A percentile compares a stretch with the other conserved stretches of the same genome.
These are phyloP conservation scores for Pseudoips prasinana DNA, from an alignment of 2,888 invertebrate genomes.

Conservation along the genomic window DNA sequence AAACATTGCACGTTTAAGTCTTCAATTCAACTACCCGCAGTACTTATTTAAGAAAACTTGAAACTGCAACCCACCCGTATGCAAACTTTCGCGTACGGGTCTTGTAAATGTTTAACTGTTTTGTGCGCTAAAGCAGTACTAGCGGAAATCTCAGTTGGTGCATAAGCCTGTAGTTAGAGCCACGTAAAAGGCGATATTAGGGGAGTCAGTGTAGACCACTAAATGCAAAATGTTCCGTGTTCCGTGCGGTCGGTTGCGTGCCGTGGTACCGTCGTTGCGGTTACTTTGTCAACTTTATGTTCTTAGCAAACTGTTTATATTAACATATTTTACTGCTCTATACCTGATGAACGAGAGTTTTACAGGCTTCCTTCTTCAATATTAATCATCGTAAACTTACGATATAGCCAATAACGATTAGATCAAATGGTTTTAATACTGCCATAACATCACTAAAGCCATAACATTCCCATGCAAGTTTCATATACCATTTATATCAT, in stretches of 20 bases:
- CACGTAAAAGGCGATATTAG: slow-evolving; percentile 27
- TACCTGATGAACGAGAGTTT: slow-evolving; percentile 31
- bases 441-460: slow-evolving; percentile 30
- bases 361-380: slow-evolving; percentile 23
- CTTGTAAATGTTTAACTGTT: no score
- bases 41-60: slow-evolving; percentile 21
- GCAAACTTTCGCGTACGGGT: no score
- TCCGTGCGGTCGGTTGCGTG: slow-evolving; percentile 33
- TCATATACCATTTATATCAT: slow-evolving; percentile 20
- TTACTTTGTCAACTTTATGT: slow-evolving; percentile 42
- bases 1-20: slow-evolving; percentile 31
- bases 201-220: slow-evolving; percentile 28
- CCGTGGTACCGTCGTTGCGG: slow-evolving; percentile 23
- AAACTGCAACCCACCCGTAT: no score
- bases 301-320: slow-evolving; percentile 40
- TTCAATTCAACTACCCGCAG: slow-evolving; percentile 12
- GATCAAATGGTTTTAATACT: slow-evolving; percentile 28
- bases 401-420: slow-evolving; percentile 29
- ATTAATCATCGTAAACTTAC: slow-evolving; percentile 36
- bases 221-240: slow-evolving; percentile 35
- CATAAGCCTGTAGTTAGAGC: slow-evolving; percentile 18
- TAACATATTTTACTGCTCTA: slow-evolving; percentile 39
- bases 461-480: slow-evolving; percentile 26
- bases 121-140: slow-evolving; percentile 6
- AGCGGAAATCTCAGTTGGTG: slow-evolving; percentile 28